Conservation (phyloP, 2,113 vertebrate species). For the Eptatretus burgeri region DNA sequence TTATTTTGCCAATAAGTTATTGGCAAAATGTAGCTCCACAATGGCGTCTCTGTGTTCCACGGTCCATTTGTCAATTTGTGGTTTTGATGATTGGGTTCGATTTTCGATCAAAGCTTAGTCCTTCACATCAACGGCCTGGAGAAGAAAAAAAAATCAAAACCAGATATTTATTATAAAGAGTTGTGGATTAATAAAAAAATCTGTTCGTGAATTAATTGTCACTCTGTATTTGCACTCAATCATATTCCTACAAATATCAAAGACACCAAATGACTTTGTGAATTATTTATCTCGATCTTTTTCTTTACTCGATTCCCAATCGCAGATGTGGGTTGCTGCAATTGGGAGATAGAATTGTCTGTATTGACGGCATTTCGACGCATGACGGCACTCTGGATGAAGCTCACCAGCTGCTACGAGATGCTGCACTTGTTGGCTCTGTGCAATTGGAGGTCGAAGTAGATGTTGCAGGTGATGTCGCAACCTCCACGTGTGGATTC, state of each 20-base stretch:
- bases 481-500: neutral
- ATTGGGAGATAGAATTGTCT: slow-evolving; percentile 59
- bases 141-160: too few relatives aligned
- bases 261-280: neutral
- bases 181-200: neutral
- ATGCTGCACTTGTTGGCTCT: slow-evolving; percentile 51
- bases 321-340: slow-evolving; percentile 63
- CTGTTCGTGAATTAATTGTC: neutral
- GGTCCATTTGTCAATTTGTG: neutral
- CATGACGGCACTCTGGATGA: slow-evolving; percentile 86
- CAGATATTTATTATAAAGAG: neutral
- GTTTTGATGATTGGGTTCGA: too few relatives aligned
- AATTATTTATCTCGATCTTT: neutral
- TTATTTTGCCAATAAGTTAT: neutral
- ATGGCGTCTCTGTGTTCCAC: neutral
- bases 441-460: slow-evolving; percentile 64
- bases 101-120: too few relatives aligned
- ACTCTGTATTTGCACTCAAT: neutral
- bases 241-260: neutral
- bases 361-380: slow-evolving; percentile 58
- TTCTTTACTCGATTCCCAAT: neutral
- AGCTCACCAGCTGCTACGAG: slow-evolving; percentile 68
- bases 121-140: too few relatives aligned
- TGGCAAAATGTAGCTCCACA: neutral
- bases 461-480: slow-evolving; percentile 45